phyloP scores from a whole-genome alignment of 2,888 invertebrate genomes.

The Pollenia angustigena region DNA sequence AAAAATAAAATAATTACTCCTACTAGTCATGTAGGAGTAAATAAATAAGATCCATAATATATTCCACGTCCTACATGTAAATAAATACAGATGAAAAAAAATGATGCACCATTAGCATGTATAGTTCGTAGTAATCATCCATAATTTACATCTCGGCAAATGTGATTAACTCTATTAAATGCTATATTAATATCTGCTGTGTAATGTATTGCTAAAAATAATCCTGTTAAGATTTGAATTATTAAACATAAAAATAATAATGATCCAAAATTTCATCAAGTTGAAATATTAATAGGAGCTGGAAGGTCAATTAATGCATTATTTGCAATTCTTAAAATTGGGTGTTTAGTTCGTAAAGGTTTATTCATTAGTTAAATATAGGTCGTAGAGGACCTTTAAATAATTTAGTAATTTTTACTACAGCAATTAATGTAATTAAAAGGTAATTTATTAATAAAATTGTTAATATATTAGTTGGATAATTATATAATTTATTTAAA shows the following conservation, averaged over 20 bases:
- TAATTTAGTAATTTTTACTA: slow-evolving; percentile 86
- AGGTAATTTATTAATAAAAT: slow-evolving; percentile 86
- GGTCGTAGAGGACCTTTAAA: slow-evolving; percentile 86
- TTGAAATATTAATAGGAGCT: too few relatives aligned
- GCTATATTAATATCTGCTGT: slow-evolving; percentile 87
- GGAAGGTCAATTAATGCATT: too few relatives aligned
- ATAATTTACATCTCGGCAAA: slow-evolving; percentile 85
- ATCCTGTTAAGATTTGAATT: slow-evolving; percentile 87
- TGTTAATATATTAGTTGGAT: slow-evolving; percentile 77
- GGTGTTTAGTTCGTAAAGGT: too few relatives aligned
- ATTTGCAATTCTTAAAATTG: too few relatives aligned
- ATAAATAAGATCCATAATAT: slow-evolving; percentile 85
- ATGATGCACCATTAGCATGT: slow-evolving; percentile 90
- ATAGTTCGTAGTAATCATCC: slow-evolving; percentile 77
- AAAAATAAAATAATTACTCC: slow-evolving; percentile 88
- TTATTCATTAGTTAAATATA: slow-evolving; percentile 84
- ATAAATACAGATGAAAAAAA: slow-evolving; percentile 90
- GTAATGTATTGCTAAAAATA: slow-evolving; percentile 90
- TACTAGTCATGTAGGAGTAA: slow-evolving; percentile 87
- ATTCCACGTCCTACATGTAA: slow-evolving; percentile 88
- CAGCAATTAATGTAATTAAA: slow-evolving; percentile 86
- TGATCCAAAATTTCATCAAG: too few relatives aligned
- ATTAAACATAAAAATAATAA: too few relatives aligned
- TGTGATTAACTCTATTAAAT: slow-evolving; percentile 88
- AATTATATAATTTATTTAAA: slow-evolving; percentile 86